These are phyloP conservation scores for Semnornis frantzii DNA, from an alignment of 2,113 vertebrate genomes.

Conservation along the genomic window DNA sequence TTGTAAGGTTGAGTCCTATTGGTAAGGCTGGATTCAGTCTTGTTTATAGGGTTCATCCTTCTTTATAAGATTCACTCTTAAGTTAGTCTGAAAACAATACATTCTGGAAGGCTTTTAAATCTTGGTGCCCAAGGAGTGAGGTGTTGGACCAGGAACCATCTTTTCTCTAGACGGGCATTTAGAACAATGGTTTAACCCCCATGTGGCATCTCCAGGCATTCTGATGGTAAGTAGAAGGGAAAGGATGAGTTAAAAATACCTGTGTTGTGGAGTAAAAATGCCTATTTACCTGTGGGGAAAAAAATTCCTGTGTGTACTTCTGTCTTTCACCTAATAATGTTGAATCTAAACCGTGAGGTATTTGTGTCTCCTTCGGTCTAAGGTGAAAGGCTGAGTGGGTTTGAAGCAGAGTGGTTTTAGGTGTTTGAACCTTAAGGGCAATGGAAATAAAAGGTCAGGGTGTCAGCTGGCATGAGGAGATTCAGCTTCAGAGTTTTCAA, in stretches of 20 bases:
- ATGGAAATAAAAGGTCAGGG: rapidly evolving
- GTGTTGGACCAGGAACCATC: neutral
- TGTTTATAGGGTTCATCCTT: neutral
- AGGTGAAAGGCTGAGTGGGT: rapidly evolving
- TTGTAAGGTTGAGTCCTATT: neutral
- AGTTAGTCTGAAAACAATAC: neutral
- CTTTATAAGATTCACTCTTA: neutral
- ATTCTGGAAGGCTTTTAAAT: conserved; percentile 7
- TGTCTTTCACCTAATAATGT: neutral
- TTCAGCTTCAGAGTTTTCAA: neutral
- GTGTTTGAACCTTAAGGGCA: neutral
- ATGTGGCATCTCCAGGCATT: neutral
- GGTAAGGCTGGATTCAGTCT: neutral
- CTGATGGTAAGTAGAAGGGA: neutral
- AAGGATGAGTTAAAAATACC: neutral
- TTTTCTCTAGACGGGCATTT: neutral
- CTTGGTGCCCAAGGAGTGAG: neutral
- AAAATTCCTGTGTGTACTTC: neutral
- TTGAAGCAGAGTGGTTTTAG: neutral
- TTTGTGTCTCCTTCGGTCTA: neutral
- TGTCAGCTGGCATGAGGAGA: neutral
- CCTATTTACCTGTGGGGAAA: too few species aligned
- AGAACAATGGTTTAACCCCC: neutral
- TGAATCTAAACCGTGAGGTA: neutral
- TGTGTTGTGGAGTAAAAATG: neutral